Evolutionary conservation across 2,113 vertebrate species (phyloP).

Genomic region (Melanostigma gelatinosum): DNA sequence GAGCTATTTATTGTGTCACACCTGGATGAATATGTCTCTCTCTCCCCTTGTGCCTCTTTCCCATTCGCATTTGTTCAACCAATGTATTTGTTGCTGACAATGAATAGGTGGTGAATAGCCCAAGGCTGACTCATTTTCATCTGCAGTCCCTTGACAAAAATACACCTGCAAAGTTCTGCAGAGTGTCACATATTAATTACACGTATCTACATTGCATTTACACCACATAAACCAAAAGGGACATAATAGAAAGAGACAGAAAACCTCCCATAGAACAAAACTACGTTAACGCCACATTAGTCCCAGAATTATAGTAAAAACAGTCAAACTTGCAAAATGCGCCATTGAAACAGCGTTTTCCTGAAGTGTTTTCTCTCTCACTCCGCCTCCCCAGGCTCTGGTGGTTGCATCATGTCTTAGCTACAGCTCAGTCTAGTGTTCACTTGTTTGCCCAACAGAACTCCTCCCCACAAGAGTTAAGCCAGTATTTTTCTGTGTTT

Average conservation of each 20-base stretch:
- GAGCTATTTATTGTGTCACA: background rate
- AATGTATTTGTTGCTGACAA: background rate
- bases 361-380: background rate
- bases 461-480: conserved; percentile 4
- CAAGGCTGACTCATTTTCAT: background rate
- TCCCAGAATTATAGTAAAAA: background rate
- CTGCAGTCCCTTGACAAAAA: background rate
- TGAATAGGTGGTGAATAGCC: too few species aligned
- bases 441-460: conserved; percentile 16
- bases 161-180: background rate
- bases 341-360: background rate
- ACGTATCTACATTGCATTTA: background rate
- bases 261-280: background rate
- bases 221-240: background rate
- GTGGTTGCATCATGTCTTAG: conserved; percentile 27
- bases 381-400: background rate
- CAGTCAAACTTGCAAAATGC: background rate
- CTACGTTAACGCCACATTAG: background rate
- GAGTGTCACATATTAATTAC: background rate
- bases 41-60: background rate
- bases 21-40: background rate
- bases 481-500: conserved; percentile 14
- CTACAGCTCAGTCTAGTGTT: conserved; percentile 16
- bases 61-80: too few species aligned
- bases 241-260: background rate